Conservation (phyloP, 2,797 vertebrate genomes). For the Columba guinea region DNA sequence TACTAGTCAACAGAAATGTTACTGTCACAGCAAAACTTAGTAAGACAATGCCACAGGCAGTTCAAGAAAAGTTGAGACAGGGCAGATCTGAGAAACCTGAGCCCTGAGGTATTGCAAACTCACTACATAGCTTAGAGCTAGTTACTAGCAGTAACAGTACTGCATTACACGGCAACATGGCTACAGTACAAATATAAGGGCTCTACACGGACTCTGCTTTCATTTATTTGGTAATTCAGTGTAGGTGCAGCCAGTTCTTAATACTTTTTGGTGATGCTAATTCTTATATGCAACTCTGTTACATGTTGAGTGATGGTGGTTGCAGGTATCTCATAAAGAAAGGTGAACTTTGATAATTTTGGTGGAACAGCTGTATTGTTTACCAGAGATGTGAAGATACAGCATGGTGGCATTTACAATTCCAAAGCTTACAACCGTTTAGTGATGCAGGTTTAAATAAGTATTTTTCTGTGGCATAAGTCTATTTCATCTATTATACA, state of each 20-base stretch:
- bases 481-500: not conserved
- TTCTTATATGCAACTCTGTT: not conserved
- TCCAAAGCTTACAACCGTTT: not conserved
- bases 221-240: not conserved
- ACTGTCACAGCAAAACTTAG: not conserved
- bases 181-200: not conserved
- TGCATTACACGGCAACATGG: no score
- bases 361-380: not conserved
- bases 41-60: not conserved
- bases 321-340: not conserved
- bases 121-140: not conserved
- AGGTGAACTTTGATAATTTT: not conserved
- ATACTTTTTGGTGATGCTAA: not conserved
- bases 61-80: not conserved
- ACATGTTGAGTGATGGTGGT: not conserved
- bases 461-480: not conserved
- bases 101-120: not conserved
- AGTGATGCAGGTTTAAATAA: not conserved
- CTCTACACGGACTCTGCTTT: not conserved
- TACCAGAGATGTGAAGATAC: not conserved
- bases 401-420: not conserved
- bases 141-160: not conserved
- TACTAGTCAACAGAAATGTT: not conserved
- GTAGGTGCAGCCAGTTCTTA: not conserved
- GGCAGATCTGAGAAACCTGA: not conserved